Conservation (phyloP, 2,888 invertebrate genomes). For the Tethea ocularis region DNA sequence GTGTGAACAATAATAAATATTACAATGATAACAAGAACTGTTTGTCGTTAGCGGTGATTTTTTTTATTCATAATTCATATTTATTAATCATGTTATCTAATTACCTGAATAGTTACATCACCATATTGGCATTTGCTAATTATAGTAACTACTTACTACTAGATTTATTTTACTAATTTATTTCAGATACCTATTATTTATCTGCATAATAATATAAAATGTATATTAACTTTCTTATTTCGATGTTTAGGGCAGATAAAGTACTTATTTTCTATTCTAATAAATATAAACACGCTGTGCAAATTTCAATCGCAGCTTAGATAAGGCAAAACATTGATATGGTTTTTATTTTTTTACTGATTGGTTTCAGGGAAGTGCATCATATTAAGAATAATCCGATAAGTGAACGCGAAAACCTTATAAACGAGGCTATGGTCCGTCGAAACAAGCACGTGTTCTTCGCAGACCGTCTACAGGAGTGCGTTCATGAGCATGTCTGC, state of each 20-base stretch:
- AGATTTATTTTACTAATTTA: too few species aligned
- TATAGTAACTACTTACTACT: too few species aligned
- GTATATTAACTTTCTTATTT: too few species aligned
- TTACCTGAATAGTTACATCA: not conserved
- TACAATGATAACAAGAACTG: conserved; percentile 46
- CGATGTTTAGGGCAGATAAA: not conserved
- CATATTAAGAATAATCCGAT: conserved; percentile 77
- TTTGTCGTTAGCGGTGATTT: conserved; percentile 55
- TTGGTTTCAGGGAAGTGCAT: conserved; percentile 80
- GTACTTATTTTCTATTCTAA: not conserved
- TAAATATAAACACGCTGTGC: not conserved
- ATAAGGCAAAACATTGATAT: not conserved
- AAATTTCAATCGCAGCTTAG: not conserved
- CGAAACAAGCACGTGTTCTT: conserved; percentile 86
- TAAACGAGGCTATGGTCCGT: conserved; percentile 80
- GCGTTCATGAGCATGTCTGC: conserved; percentile 84
- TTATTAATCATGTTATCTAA: conserved; percentile 19
- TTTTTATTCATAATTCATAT: conserved; percentile 37
- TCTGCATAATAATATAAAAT: too few species aligned
- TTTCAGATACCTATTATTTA: too few species aligned
- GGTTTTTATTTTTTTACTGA: conserved; percentile 10
- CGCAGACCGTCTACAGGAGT: conserved; percentile 88
- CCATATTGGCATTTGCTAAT: too few species aligned
- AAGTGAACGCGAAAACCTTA: conserved; percentile 71
- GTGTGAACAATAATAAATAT: conserved; percentile 39